These are phyloP conservation scores for Eucidaris tribuloides DNA, from an alignment of 35 echinoderm and acorn worm species.

Conservation along the genomic window DNA sequence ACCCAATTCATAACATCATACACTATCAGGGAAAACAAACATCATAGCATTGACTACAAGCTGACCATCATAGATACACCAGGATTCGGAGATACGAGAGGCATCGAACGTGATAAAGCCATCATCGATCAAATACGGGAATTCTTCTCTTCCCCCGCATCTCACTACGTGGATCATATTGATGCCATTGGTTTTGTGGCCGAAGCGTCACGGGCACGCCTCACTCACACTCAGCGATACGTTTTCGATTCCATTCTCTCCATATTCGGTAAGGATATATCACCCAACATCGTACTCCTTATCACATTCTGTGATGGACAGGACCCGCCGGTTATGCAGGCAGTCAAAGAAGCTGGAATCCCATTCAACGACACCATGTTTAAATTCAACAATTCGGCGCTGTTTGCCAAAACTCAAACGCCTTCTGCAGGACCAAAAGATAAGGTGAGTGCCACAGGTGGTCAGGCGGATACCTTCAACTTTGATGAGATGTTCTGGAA, in stretches of 20 bases:
- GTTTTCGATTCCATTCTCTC: slow-evolving; percentile 65
- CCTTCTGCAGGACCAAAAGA: background rate
- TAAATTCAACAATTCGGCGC: slow-evolving; percentile 80
- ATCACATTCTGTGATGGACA: slow-evolving; percentile 66
- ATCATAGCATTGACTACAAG: slow-evolving; percentile 29
- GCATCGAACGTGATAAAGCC: slow-evolving; percentile 58
- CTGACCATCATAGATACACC: slow-evolving; percentile 77
- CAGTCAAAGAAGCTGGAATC: slow-evolving; percentile 49
- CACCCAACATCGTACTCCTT: slow-evolving; percentile 55
- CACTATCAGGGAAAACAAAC: slow-evolving; percentile 40
- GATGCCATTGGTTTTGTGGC: slow-evolving; percentile 73
- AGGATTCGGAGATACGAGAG: slow-evolving; percentile 73
- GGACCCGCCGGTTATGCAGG: slow-evolving; percentile 48
- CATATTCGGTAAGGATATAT: slow-evolving; percentile 70
- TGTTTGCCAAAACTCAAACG: slow-evolving; percentile 45
- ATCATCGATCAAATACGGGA: slow-evolving; percentile 56
- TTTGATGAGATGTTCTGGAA: slow-evolving; percentile 79
- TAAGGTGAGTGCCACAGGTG: background rate
- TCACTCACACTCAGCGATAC: slow-evolving; percentile 56
- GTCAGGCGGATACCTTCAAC: background rate
- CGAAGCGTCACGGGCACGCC: slow-evolving; percentile 33
- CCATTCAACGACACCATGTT: slow-evolving; percentile 39
- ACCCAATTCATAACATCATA: slow-evolving; percentile 59
- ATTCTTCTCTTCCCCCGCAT: slow-evolving; percentile 38
- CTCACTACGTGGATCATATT: slow-evolving; percentile 46